Base-by-base conservation (phyloP, 2,797 vertebrate species). In the Sternotherus odoratus region DNA sequence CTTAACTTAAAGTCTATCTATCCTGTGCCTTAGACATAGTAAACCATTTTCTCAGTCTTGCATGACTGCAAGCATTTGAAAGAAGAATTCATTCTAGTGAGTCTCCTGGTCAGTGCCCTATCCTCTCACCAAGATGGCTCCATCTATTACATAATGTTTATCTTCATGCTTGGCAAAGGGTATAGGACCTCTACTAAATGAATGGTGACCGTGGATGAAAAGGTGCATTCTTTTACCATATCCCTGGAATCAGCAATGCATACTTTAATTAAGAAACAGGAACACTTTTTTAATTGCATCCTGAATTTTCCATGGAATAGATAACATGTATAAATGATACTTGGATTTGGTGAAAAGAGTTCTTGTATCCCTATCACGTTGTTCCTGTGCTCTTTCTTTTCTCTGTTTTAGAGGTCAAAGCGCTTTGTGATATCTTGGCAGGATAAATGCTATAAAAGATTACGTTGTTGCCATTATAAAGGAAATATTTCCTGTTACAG, bases 401-500 rank as follows among this genome's bases (percentile, higher is more conserved):
- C 74, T 9, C 46, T 46, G 1, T 79, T 90, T 74, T 88, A 28
- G 91, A 87, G 48, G 85, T 74, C 60, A 85, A 79, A 88, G 60
- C 69, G 49, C 78, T 91, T 92, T 57, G 56, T 21, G 82, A 88
- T 88, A 72, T 51, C 85, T 75, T 39, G 51, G 23, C 79, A 53
- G 84, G 80, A 66, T 87, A 91, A 82, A 51, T 51, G 80, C 83
- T 83, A 77, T 89, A 90, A 95, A 96, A 89, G 53, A 92, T 95
- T 78, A 87, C 12, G 23, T 89, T 92, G 66, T 91, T 89, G 82
- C 82, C 2, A 11, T 95, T 95, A 89, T 66, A 60, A 94, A 75
- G 81, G 83, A 92, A 95, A 92, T 94, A 92, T 80, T 93, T 95
- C 92, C 90, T 92, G 78, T 93, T 94, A n/a, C 60, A 90, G 3